Percentiles rank a stretch among this genome's conserved stretches.
Conservation (phyloP, 1,140 invertebrate species). For the Tenebrio molitor region DNA sequence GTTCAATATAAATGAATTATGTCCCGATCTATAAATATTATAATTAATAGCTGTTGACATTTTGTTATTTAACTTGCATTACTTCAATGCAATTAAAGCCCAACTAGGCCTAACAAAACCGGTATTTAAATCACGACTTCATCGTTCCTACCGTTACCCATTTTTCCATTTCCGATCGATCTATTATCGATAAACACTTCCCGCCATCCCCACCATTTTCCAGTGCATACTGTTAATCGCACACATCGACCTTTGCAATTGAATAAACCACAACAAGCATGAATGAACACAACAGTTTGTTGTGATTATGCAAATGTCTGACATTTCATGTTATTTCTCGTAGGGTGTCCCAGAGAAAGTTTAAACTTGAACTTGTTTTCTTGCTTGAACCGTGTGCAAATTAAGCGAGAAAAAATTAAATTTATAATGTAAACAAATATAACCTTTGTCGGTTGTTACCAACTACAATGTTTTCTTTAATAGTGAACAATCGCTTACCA, state of each 20-base stretch:
- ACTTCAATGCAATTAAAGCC: slow-evolving; percentile 6
- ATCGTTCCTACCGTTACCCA: background rate
- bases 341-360: slow-evolving; percentile 26
- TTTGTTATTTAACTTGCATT: slow-evolving; percentile 30
- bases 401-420: slow-evolving; percentile 15
- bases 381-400: background rate
- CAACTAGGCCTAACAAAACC: background rate
- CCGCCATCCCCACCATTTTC: too few species aligned
- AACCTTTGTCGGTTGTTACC: too few species aligned
- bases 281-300: slow-evolving; percentile 14
- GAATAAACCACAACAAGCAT: slow-evolving; percentile 5
- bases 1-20: slow-evolving; percentile 42
- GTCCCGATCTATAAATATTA: slow-evolving; percentile 43
- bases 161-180: background rate
- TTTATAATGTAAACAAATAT: slow-evolving; percentile 18
- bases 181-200: too few species aligned
- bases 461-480: too few species aligned
- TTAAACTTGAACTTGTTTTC: slow-evolving; percentile 40
- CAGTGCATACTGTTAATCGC: too few species aligned
- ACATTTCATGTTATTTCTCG: slow-evolving; percentile 1
- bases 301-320: slow-evolving; percentile 21
- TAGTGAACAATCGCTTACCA: too few species aligned
- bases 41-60: slow-evolving; percentile 46
- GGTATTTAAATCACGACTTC: background rate
- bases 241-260: background rate